Evolutionary conservation across 1,140 invertebrate genomes (phyloP), one percentile per base, ranked within the genome.

Genomic region (Reticulitermes speratus): DNA sequence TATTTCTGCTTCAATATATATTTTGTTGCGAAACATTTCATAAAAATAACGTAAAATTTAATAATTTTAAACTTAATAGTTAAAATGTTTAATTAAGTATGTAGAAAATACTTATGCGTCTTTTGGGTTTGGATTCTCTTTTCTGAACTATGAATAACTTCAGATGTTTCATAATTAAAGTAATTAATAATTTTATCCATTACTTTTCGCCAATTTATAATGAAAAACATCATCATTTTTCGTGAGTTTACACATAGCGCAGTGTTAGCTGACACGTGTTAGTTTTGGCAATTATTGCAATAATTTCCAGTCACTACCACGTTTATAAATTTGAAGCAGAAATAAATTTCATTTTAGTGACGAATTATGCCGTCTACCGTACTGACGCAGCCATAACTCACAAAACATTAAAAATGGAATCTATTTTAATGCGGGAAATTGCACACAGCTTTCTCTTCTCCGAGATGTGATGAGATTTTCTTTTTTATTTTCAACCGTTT

Each of bases 341-440:
- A 75, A 75, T 75, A 30, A 75, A 75, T 75, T 75, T 75, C 65
- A 75, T 75, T 75, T 30, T 30, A 75, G 65, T 75, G 65, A 75
- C n/a, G 65, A 75, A 75, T 75, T 30, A 75, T 14, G n/a, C 25
- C n/a, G 25, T 75, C 65, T 7, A 12, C 7, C 65, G 9, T 75
- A 16, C n/a, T n/a, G 65, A 30, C 25, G 14, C 3, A 30, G 25
- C 65, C 25, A 75, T 75, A 75, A 75, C 25, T 75, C 65, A 75
- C 25, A 75, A 30, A 75, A 25, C 65, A 30, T 75, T 75, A 75
- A 75, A 75, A 75, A 30, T 75, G 65, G 65, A 75, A 75, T 75
- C 65, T 30, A 75, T 75, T 75, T 30, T 75, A 75, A 75, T 75
- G 65, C n/a, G n/a, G 9, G 14, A 75, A 6, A 25, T 14, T 30